Percentiles rank a stretch among this genome's conserved stretches.
Evolutionary conservation across 1,140 invertebrate genomes (phyloP).

Genomic region (Neocloeon triangulifer): DNA sequence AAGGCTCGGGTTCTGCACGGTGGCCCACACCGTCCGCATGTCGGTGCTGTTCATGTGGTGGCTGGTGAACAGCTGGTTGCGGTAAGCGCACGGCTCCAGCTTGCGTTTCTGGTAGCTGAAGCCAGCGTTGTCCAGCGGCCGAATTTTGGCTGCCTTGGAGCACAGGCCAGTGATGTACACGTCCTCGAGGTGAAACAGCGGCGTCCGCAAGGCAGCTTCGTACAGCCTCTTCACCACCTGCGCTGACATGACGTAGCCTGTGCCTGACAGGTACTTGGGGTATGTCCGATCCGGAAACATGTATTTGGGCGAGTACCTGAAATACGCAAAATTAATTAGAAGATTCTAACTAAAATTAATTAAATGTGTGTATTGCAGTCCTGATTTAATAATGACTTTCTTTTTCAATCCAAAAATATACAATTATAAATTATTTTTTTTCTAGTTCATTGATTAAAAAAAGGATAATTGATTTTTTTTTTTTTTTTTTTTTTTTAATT

Average conservation of each 20-base stretch:
- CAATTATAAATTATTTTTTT: too few relatives aligned
- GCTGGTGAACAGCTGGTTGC: not conserved
- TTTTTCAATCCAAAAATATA: too few relatives aligned
- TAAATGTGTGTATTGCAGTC: too few relatives aligned
- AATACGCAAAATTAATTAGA: too few relatives aligned
- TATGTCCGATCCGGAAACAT: slow-evolving; percentile 17
- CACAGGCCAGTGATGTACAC: slow-evolving; percentile 20
- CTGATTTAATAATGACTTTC: too few relatives aligned
- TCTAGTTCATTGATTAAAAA: too few relatives aligned
- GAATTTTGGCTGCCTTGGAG: slow-evolving; percentile 22
- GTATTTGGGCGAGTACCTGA: slow-evolving; percentile 16
- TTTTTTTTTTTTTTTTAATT: too few relatives aligned
- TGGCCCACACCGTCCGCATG: not conserved
- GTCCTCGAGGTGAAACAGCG: slow-evolving; percentile 19
- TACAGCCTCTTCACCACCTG: slow-evolving; percentile 15
- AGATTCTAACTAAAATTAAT: too few relatives aligned
- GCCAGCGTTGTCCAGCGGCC: slow-evolving; percentile 26
- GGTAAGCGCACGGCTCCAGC: slow-evolving; percentile 1
- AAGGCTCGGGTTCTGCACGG: not conserved
- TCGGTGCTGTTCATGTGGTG: not conserved
- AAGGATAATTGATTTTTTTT: too few relatives aligned
- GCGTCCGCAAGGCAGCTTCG: slow-evolving; percentile 13
- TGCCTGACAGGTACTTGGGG: slow-evolving; percentile 22
- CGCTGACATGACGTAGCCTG: slow-evolving; percentile 19
- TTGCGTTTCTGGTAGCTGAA: slow-evolving; percentile 2